Evolutionary conservation across 92 coral and sea anemone genomes (phyloP), one percentile per base, ranked within the genome.

Genomic region (Ricordea florida): DNA sequence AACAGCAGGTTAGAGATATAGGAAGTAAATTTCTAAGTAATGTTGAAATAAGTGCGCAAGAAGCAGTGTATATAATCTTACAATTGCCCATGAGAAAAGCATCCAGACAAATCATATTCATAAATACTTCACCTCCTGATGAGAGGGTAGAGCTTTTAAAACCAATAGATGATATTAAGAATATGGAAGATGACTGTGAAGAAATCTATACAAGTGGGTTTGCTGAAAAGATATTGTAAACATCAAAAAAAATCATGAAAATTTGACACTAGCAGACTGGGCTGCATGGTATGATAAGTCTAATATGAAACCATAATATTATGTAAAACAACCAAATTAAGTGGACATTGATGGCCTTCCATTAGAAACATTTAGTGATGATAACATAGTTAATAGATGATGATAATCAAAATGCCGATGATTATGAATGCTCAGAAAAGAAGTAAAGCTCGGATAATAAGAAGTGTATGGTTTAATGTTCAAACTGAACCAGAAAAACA

Each of bases 11-110:
- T 16, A 83, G 79, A 53, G 85, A 83, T 45, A 75, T 76, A 38
- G 78, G 84, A 20, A 83, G 69, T 57, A 83, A 60, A 51, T 84
- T 84, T 64, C 58, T 79, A 9, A 85, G 79, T 43, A 85, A 71
- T 86, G 92, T 86, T 65, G 92, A 86, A 86, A 81, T 86, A 18
- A 76, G 92, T 82, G 92, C 89, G 11, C 92, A 87, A 61, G 89
- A 75, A 69, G 89, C 84, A 61, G 89, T 84, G 26, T 84, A 84
- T 76, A 76, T 76, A 4, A 61, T 76, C 27, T 57, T 67, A 32
- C 89, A 77, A 61, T 65, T 76, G 8, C 79, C 89, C 23, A 84
- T 76, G 89, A 66, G 89, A 77, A 82, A 82, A 57, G 30, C 76
- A 35, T 82, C 82, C 24, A 38, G 74, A 15, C 65, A 85, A 59